phyloP scores from a whole-genome alignment of 2,797 vertebrate species.

The Channa striata region DNA sequence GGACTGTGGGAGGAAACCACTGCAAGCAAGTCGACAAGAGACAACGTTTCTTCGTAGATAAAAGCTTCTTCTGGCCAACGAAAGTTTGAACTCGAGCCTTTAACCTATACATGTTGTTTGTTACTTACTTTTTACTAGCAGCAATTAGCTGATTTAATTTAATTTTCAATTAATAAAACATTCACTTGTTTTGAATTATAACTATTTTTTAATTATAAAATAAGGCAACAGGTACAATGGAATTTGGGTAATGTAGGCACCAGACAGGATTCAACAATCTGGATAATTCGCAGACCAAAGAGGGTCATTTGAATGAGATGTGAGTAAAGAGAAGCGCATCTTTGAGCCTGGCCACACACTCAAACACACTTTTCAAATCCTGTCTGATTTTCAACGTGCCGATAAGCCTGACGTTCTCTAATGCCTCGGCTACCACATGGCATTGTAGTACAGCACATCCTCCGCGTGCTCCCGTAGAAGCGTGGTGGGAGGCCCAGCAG shows the following conservation, averaged over 20 bases:
- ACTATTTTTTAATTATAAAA: no score
- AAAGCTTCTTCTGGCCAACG: no score
- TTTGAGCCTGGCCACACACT: constrained; percentile 10
- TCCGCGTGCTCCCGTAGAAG: constrained; percentile 34
- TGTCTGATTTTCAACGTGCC: constrained; percentile 29
- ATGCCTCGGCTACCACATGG: constrained; percentile 26
- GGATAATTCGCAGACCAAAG: constrained; percentile 17
- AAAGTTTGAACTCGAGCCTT: no score
- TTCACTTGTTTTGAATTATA: background rate
- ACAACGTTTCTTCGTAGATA: no score
- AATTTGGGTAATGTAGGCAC: background rate
- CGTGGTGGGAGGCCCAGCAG: constrained; percentile 37
- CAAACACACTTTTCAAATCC: constrained; percentile 36
- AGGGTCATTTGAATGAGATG: constrained; percentile 8
- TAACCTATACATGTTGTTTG: background rate
- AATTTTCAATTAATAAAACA: no score
- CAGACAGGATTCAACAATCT: constrained; percentile 6
- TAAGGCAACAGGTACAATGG: no score
- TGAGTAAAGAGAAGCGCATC: constrained; percentile 15
- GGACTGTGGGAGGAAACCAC: no score
- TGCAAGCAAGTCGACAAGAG: no score
- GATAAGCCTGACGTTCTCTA: constrained; percentile 21
- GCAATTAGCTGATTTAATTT: background rate
- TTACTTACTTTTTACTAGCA: background rate
- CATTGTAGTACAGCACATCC: constrained; percentile 40